These are phyloP conservation scores for Xestia sexstrigata DNA, from an alignment of 2,888 invertebrate species.

Conservation along the genomic window DNA sequence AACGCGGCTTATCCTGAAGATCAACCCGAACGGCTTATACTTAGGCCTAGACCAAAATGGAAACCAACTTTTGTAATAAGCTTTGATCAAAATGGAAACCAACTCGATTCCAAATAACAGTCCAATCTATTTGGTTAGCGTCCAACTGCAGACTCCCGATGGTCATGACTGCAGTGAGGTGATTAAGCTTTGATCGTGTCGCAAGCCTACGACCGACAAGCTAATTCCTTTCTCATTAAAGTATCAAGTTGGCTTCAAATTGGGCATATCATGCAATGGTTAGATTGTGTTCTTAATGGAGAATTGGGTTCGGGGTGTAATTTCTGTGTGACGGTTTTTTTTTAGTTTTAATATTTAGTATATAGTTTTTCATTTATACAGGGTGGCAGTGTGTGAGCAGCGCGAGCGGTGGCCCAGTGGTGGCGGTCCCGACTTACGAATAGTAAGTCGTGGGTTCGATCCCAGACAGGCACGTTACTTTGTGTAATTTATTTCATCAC, in stretches of 20 bases:
- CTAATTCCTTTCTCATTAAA: neutral
- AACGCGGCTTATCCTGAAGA: no score
- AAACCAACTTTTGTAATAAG: no score
- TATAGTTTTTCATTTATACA: no score
- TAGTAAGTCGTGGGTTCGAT: no score
- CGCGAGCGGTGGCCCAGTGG: no score
- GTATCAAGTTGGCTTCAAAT: neutral
- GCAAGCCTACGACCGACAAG: neutral
- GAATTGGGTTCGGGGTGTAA: neutral
- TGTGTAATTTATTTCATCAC: no score
- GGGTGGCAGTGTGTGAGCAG: no score
- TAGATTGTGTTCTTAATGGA: neutral
- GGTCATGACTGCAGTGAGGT: neutral
- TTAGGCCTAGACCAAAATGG: no score
- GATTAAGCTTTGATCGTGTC: conserved; percentile 1
- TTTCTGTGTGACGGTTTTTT: neutral
- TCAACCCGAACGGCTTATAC: no score
- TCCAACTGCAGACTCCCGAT: neutral
- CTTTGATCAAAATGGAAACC: neutral
- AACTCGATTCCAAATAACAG: neutral
- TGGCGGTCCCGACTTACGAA: no score
- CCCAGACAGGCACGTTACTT: no score
- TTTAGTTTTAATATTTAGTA: no score
- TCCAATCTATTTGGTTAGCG: neutral
- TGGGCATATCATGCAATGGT: neutral